Percentiles rank a stretch among this genome's conserved stretches.
phyloP scores from a whole-genome alignment of 1,140 invertebrate genomes.

The Drosophila nebulosa region DNA sequence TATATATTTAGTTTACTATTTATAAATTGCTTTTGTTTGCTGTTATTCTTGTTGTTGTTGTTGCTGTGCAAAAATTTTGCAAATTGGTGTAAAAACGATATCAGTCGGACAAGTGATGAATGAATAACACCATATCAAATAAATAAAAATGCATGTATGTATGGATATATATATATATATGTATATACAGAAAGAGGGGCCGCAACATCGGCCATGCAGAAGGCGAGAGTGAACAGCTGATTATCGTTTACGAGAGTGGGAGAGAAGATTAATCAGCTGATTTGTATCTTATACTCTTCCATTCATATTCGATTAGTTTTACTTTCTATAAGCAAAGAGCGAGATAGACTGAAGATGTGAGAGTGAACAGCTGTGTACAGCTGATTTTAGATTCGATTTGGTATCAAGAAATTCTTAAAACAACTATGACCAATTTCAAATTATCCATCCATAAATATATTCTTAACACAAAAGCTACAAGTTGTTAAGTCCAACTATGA shows the following conservation, averaged over 20 bases:
- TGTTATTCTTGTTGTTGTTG: background rate
- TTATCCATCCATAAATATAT: too few species aligned
- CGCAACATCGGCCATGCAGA: background rate
- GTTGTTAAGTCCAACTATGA: too few species aligned
- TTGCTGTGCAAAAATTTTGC: background rate
- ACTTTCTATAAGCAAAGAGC: background rate
- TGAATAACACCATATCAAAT: background rate
- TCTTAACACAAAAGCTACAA: too few species aligned
- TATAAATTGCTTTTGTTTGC: conserved; percentile 24
- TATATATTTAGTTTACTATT: conserved; percentile 1
- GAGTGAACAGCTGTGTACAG: background rate
- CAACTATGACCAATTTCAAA: too few species aligned
- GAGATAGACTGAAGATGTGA: background rate
- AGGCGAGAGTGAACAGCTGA: background rate
- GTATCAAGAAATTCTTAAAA: too few species aligned
- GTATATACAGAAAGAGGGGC: background rate
- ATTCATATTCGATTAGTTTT: background rate
- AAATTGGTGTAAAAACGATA: conserved; percentile 36
- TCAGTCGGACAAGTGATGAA: conserved; percentile 8
- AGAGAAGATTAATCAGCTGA: conserved; percentile 37
- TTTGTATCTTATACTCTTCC: conserved; percentile 34
- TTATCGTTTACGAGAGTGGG: background rate
- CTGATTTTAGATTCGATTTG: background rate
- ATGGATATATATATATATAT: background rate
- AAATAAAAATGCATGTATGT: background rate